Base-by-base conservation (phyloP, 2,888 invertebrate species). In the Lasius fuliginosus region DNA sequence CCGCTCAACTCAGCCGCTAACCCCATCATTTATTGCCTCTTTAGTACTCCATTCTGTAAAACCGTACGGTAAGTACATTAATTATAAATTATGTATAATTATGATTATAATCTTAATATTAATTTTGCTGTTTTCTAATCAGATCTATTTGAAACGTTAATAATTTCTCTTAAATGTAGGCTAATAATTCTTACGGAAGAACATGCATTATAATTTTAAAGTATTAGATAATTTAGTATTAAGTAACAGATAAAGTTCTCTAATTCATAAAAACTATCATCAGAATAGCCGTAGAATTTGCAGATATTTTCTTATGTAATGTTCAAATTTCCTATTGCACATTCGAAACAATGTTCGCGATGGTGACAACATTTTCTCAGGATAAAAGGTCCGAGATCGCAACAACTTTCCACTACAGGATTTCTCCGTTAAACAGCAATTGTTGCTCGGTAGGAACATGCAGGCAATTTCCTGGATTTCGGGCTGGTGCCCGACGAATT, bases 1-100 rank as follows among this genome's bases (percentile, higher is more conserved):
- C 98, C 98, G 0, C 96, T 99, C 84, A 99, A 99, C 96, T 98
- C 98, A 0, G 99, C 99, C 0, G 99, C 98, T 76, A 99, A 99
- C 95, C 99, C 99, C 0, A 96, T 99, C 92, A 99, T 99, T 91
- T 99, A 99, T 95, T 98, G 98, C 93, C 96, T 99, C 91, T 99
- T 99, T 95, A 98, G 98, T 46, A 98, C 98, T 71, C 97, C 98
- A 90, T 97, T 98, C 91, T 98, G 98, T 95, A 95, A 97, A 85
- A 97, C 97, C 87, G 95, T 98, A 88, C 97, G 98, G 99, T 98
- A 95, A 96, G 94, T 92, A 71, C 4, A 11, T 30, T n/a, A 49
- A 23, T 64, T 36, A 12, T 68, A 2, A 71, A 65, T 69, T 23
- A 9, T 12, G 8, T 18, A 53, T 49, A 49, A 49, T 18, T 18